A percentile compares a stretch with the other conserved stretches of the same genome.
Conservation (phyloP, 2,888 invertebrate species). For the Isotomurus palustris region DNA sequence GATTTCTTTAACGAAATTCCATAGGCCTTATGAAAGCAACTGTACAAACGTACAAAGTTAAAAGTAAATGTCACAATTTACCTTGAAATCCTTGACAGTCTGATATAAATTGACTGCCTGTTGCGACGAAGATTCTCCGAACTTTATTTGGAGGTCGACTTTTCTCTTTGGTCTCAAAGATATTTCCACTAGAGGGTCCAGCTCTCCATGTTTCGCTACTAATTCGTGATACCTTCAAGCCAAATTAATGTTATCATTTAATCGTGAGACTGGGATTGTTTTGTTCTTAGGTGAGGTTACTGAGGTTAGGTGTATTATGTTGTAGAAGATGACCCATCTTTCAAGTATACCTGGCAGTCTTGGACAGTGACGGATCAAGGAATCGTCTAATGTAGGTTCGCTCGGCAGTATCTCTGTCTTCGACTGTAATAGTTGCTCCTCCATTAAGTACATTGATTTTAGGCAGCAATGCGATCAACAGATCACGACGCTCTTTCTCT, state of each 20-base stretch:
- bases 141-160: constrained; percentile 11
- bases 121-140: not conserved
- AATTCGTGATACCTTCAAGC: constrained; percentile 69
- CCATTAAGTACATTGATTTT: constrained; percentile 81
- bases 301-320: too few species aligned
- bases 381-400: constrained; percentile 83
- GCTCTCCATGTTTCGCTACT: constrained; percentile 74
- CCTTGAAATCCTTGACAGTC: constrained; percentile 20
- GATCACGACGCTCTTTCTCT: constrained; percentile 72
- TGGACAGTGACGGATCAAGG: too few species aligned
- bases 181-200: constrained; percentile 82
- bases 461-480: constrained; percentile 80
- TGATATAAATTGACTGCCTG: constrained; percentile 7
- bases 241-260: not conserved
- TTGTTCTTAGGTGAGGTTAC: too few species aligned
- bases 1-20: constrained; percentile 52
- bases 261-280: too few species aligned
- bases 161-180: constrained; percentile 56
- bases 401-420: constrained; percentile 86
- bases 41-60: not conserved
- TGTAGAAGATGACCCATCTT: too few species aligned
- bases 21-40: too few species aligned
- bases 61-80: not conserved
- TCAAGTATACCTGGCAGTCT: too few species aligned
- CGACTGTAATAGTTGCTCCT: constrained; percentile 71